A percentile compares a stretch with the other conserved stretches of the same genome.
Evolutionary conservation across 92 coral and sea anemone species (phyloP).

Genomic region (Actinernus sp.): DNA sequence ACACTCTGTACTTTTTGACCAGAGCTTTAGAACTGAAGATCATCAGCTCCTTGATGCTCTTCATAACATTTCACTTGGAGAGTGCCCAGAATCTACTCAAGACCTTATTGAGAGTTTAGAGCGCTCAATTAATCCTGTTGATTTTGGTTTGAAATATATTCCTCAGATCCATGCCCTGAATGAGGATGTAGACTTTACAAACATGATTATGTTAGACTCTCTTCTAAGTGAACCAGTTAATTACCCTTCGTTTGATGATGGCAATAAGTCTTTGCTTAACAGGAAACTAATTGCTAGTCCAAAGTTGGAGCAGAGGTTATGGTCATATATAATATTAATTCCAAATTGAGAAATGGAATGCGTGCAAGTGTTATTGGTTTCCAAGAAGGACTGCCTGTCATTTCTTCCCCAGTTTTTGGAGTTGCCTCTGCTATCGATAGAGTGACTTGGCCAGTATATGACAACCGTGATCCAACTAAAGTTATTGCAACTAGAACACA

Average conservation of each 20-base stretch:
- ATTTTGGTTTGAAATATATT: conserved; percentile 26
- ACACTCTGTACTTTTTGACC: conserved; percentile 32
- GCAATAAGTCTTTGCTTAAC: conserved; percentile 18
- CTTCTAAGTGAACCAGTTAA: conserved; percentile 20
- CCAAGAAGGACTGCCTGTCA: conserved; percentile 5
- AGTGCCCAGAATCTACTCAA: background rate
- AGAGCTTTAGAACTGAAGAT: conserved; percentile 27
- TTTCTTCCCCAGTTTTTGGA: too few relatives aligned
- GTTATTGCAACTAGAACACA: background rate
- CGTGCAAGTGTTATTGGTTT: conserved; percentile 25
- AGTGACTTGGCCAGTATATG: background rate
- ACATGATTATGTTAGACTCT: conserved; percentile 17
- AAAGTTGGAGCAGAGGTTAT: conserved; percentile 46
- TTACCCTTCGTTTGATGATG: conserved; percentile 37
- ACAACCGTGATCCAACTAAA: background rate
- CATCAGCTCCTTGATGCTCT: too few relatives aligned
- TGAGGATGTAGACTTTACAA: conserved; percentile 54
- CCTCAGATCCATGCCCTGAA: conserved; percentile 51
- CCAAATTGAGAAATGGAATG: conserved; percentile 36
- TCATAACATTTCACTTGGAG: conserved; percentile 14
- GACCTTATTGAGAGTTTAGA: conserved; percentile 2
- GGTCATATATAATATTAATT: conserved; percentile 37
- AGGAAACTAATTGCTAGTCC: conserved; percentile 22
- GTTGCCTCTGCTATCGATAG: too few relatives aligned
- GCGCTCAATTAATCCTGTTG: conserved; percentile 31